These are phyloP conservation scores for Scaptomyza montana DNA, from an alignment of 1,140 invertebrate species.

Conservation along the genomic window DNA sequence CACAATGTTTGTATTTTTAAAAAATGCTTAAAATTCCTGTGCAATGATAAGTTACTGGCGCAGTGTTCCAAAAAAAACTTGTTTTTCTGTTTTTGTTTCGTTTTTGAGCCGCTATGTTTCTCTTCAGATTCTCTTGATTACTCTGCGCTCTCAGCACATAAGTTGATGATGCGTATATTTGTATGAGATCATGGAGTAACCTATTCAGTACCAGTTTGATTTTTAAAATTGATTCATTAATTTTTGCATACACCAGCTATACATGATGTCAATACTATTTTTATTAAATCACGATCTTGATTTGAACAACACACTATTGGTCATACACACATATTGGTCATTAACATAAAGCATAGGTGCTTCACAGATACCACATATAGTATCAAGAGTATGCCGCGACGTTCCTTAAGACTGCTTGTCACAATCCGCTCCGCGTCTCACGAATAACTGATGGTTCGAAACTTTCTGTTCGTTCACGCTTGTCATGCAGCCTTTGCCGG, in stretches of 20 bases:
- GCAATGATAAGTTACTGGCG: slow-evolving; percentile 17
- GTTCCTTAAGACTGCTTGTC: not conserved
- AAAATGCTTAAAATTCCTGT: slow-evolving; percentile 37
- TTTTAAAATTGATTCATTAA: slow-evolving; percentile 7
- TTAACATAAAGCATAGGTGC: slow-evolving; percentile 17
- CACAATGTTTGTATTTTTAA: too few relatives aligned
- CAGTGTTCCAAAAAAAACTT: slow-evolving; percentile 36
- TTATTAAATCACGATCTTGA: slow-evolving; percentile 16
- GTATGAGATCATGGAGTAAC: slow-evolving; percentile 36
- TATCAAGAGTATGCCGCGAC: slow-evolving; percentile 10
- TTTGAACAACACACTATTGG: not conserved
- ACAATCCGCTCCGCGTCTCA: slow-evolving; percentile 5
- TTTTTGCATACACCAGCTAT: slow-evolving; percentile 4
- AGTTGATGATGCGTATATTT: not conserved
- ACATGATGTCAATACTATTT: slow-evolving; percentile 18
- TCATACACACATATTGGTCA: not conserved
- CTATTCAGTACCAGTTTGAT: slow-evolving; percentile 4
- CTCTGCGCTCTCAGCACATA: slow-evolving; percentile 1
- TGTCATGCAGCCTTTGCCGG: slow-evolving; percentile 14
- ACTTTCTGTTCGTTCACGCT: slow-evolving; percentile 10
- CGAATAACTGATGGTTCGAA: slow-evolving; percentile 18
- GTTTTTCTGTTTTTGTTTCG: slow-evolving; percentile 21
- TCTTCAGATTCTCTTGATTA: slow-evolving; percentile 6
- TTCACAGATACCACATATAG: slow-evolving; percentile 7
- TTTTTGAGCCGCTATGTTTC: not conserved